Evolutionary conservation across 2,797 vertebrate species (phyloP).

Genomic region (Lagocephalus sceleratus): DNA sequence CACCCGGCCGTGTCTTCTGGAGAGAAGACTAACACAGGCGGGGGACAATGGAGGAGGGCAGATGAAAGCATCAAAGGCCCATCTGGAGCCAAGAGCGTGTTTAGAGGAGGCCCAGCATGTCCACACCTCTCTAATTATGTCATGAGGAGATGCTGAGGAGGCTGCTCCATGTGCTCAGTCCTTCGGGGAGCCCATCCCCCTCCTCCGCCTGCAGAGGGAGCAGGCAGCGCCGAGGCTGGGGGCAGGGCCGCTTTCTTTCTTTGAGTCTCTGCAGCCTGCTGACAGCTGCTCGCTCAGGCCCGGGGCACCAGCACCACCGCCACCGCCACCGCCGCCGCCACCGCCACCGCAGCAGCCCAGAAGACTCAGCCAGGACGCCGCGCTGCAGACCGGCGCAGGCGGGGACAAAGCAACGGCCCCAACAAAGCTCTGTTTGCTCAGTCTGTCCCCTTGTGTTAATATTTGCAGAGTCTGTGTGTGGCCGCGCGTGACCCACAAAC

Average conservation of each 20-base stretch:
- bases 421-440: constrained; percentile 58
- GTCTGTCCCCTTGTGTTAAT: constrained; percentile 62
- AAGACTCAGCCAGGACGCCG: constrained; percentile 29
- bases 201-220: constrained; percentile 42
- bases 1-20: constrained; percentile 12
- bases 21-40: constrained; percentile 4
- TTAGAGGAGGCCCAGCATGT: constrained; percentile 2
- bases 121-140: background rate
- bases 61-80: constrained; percentile 26
- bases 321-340: constrained; percentile 34
- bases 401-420: constrained; percentile 31
- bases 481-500: constrained; percentile 10
- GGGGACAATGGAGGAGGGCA: constrained; percentile 42
- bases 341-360: constrained; percentile 50
- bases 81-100: background rate
- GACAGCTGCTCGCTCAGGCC: constrained; percentile 70
- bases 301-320: constrained; percentile 52
- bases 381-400: constrained; percentile 24
- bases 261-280: constrained; percentile 49
- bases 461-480: constrained; percentile 40
- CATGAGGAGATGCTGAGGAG: constrained; percentile 20
- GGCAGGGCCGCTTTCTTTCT: constrained; percentile 61
- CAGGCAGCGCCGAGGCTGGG: constrained; percentile 61
- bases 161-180: constrained; percentile 26
- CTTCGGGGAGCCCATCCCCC: constrained; percentile 60